Evolutionary conservation across 2,797 vertebrate genomes (phyloP).

Genomic region (Furcifer pardalis): DNA sequence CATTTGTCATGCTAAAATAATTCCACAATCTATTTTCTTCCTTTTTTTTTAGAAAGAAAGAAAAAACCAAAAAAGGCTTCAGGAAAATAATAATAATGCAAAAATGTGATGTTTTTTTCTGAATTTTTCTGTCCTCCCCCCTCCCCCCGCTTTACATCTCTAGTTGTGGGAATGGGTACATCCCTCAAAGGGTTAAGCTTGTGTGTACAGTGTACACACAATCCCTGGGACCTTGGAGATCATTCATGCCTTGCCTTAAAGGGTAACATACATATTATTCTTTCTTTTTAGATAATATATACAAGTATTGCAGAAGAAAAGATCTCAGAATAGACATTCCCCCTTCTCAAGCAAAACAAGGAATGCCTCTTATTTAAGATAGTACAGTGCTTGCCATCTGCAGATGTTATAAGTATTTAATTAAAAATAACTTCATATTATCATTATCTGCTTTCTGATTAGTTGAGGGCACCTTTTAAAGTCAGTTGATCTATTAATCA

Average conservation of each 20-base stretch:
- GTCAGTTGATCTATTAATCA: neutral
- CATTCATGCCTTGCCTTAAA: neutral
- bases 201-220: no score
- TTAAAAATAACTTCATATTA: neutral
- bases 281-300: neutral
- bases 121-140: no score
- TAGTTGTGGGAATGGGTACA: no score
- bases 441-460: neutral
- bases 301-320: neutral
- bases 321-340: neutral
- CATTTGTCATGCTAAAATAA: no score
- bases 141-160: no score
- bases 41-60: no score
- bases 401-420: neutral
- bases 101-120: no score
- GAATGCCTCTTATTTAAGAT: neutral
- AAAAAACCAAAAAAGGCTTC: no score
- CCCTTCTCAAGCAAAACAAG: neutral
- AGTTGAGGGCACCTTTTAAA: neutral
- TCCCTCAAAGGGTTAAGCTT: no score
- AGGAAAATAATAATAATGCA: no score
- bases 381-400: neutral
- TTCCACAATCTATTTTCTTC: no score
- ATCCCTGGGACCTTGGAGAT: no score
- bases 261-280: neutral